Evolutionary conservation across 2,797 vertebrate species (phyloP).

Genomic region (Molothrus aeneus): DNA sequence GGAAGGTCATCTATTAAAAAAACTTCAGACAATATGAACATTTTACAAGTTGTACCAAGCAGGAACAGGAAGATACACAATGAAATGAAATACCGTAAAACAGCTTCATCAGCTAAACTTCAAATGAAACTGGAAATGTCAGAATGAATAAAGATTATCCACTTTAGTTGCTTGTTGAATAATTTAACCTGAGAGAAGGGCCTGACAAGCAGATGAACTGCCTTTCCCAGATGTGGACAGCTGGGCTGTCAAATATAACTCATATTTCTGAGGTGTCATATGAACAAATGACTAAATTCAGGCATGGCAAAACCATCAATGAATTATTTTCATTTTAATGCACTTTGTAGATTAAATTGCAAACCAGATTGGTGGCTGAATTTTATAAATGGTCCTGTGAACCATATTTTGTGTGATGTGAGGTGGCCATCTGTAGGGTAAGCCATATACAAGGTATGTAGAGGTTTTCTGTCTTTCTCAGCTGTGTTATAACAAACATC

Average conservation of each 20-base stretch:
- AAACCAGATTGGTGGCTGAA: background rate
- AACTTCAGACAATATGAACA: background rate
- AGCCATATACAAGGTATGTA: background rate
- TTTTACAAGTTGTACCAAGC: background rate
- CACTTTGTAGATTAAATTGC: background rate
- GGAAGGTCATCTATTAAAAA: background rate
- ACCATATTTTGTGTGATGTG: background rate
- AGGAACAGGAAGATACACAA: background rate
- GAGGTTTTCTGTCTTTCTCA: background rate
- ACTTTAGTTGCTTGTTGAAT: background rate
- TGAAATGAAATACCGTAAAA: background rate
- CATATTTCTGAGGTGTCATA: background rate
- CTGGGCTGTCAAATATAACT: background rate
- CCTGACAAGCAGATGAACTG: background rate
- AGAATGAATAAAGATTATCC: background rate
- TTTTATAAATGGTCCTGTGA: background rate
- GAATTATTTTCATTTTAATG: background rate
- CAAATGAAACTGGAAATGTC: background rate
- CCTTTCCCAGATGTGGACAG: accelerated
- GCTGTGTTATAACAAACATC: background rate
- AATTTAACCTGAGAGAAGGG: background rate
- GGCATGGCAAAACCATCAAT: background rate
- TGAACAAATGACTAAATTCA: background rate
- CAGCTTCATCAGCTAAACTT: background rate
- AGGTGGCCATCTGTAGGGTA: background rate